Evolutionary conservation across 2,888 invertebrate species (phyloP).

Genomic region (Drosophila fulvimacula): DNA sequence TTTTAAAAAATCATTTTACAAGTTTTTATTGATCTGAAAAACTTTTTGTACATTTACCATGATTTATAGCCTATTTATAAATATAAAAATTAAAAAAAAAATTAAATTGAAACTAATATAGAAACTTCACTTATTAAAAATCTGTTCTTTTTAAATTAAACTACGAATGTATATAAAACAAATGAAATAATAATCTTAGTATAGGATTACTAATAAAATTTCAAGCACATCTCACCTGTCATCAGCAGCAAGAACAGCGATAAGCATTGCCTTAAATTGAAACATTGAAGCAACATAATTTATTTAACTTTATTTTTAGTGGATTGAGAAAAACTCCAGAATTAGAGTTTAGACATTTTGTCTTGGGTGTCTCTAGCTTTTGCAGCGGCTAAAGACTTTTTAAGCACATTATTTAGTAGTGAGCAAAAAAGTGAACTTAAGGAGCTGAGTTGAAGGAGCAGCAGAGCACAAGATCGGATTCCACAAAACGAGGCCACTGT

Average conservation of each 20-base stretch:
- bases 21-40: no score
- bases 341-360: constrained; percentile 7
- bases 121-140: no score
- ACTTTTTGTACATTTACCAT: no score
- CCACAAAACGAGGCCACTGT: constrained; percentile 41
- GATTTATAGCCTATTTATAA: no score
- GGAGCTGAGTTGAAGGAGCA: not conserved
- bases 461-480: constrained; percentile 33
- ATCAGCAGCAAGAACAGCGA: constrained; percentile 6
- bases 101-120: no score
- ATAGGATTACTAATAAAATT: not conserved
- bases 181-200: not conserved
- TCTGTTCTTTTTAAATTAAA: no score
- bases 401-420: constrained; percentile 22
- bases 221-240: not conserved
- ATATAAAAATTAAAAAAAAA: no score
- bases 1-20: no score
- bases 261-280: constrained; percentile 4
- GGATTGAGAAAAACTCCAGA: not conserved
- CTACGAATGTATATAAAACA: not conserved
- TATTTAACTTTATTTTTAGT: not conserved
- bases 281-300: constrained; percentile 5
- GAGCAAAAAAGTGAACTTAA: not conserved
- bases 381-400: not conserved
- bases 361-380: not conserved